These are phyloP conservation scores for Drosophila robusta DNA, from an alignment of 2,888 invertebrate species.

Conservation along the genomic window DNA sequence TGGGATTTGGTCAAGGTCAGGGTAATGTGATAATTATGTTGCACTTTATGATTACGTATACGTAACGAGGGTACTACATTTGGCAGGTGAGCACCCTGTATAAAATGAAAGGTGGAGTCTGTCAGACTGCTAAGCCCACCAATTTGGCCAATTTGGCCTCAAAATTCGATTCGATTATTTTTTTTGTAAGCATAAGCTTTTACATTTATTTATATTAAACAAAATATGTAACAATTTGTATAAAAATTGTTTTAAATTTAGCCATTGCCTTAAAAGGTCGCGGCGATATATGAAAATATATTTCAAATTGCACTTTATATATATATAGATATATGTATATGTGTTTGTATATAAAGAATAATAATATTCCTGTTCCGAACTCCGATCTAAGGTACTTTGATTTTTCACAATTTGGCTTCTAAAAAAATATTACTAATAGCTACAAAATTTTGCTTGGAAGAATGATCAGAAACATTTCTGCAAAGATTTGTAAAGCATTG, in stretches of 20 bases:
- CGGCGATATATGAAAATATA: background rate
- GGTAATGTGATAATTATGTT: background rate
- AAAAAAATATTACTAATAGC: no score
- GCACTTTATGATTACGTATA: background rate
- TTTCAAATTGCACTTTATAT: slow-evolving; percentile 2
- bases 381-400: background rate
- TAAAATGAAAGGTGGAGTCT: no score
- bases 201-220: no score
- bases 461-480: background rate
- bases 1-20: background rate
- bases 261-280: background rate
- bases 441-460: background rate
- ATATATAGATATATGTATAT: background rate
- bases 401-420: background rate
- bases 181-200: no score
- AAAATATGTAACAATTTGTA: slow-evolving; percentile 8
- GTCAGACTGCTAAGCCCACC: no score
- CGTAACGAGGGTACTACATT: no score
- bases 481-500: no score
- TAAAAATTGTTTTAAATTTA: background rate
- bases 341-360: background rate
- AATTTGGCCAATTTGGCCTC: no score
- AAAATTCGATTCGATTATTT: no score
- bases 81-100: no score
- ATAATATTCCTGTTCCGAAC: background rate